Evolutionary conservation across 2,113 vertebrate genomes (phyloP).

Genomic region (Falcunculus frontatus): DNA sequence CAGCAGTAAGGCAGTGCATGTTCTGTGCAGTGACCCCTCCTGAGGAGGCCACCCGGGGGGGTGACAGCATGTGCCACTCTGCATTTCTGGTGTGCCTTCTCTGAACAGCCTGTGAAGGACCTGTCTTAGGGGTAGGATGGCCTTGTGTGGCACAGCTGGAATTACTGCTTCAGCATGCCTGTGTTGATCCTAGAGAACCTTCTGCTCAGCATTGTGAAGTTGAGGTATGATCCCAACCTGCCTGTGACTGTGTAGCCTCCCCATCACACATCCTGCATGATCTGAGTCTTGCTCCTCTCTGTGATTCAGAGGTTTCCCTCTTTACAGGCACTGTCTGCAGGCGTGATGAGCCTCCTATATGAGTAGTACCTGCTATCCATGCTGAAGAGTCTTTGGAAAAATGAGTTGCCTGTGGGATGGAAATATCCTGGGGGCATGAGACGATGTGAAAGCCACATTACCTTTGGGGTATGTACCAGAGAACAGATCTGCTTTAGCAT

Average conservation of each 20-base stretch:
- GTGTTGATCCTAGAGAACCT: not conserved
- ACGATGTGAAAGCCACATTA: not conserved
- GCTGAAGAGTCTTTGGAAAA: not conserved
- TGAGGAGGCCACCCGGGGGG: fast-evolving
- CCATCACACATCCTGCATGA: fast-evolving
- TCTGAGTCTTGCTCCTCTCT: not conserved
- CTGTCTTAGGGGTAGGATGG: not conserved
- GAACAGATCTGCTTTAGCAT: not conserved
- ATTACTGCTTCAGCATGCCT: not conserved
- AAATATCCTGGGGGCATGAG: not conserved
- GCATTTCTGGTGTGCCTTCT: not conserved
- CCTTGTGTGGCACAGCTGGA: not conserved
- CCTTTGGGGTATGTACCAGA: not conserved
- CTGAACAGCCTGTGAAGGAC: not conserved
- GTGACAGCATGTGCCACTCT: not conserved
- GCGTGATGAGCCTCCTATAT: not conserved
- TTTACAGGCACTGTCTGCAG: not conserved
- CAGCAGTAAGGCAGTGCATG: not conserved
- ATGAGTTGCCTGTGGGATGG: not conserved
- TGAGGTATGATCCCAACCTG: not conserved
- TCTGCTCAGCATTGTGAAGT: not conserved
- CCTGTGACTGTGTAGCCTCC: not conserved
- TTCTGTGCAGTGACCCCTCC: not conserved
- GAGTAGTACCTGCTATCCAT: not conserved
- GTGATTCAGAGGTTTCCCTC: not conserved